Conservation (phyloP, 2,113 vertebrate genomes). For the Potamarius usumacintae region DNA sequence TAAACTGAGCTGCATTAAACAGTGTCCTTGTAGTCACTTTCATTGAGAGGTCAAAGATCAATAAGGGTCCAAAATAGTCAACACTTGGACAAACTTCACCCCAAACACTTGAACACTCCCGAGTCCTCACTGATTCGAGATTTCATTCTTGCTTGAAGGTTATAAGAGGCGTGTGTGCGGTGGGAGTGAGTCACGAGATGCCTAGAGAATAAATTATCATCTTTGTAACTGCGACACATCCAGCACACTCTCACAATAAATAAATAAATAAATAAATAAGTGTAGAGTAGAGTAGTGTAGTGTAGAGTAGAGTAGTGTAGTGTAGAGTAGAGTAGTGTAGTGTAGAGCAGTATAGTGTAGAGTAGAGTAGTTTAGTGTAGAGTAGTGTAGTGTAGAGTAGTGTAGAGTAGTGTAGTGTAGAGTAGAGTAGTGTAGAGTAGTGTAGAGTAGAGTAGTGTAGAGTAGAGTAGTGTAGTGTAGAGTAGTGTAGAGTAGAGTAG, state of each 20-base stretch:
- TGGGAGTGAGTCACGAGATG: not conserved
- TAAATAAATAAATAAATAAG: too few species aligned
- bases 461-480: too few species aligned
- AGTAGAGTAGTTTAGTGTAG: too few species aligned
- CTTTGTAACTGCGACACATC: not conserved
- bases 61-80: slow-evolving; percentile 11
- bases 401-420: too few species aligned
- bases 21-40: slow-evolving; percentile 22
- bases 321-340: too few species aligned
- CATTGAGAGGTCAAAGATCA: slow-evolving; percentile 41
- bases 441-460: too few species aligned
- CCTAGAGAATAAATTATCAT: not conserved
- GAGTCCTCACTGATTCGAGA: slow-evolving; percentile 17
- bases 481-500: too few species aligned
- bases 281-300: too few species aligned
- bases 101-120: slow-evolving; percentile 30
- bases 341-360: too few species aligned
- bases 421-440: too few species aligned
- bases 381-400: too few species aligned
- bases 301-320: too few species aligned
- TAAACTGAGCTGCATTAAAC: slow-evolving; percentile 29
- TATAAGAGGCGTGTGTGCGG: not conserved
- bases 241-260: not conserved
- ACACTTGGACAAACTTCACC: slow-evolving; percentile 9
- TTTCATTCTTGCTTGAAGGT: slow-evolving; percentile 5